Base-by-base conservation (phyloP, 2,888 invertebrate genomes). In the Teleiodes luculella region DNA sequence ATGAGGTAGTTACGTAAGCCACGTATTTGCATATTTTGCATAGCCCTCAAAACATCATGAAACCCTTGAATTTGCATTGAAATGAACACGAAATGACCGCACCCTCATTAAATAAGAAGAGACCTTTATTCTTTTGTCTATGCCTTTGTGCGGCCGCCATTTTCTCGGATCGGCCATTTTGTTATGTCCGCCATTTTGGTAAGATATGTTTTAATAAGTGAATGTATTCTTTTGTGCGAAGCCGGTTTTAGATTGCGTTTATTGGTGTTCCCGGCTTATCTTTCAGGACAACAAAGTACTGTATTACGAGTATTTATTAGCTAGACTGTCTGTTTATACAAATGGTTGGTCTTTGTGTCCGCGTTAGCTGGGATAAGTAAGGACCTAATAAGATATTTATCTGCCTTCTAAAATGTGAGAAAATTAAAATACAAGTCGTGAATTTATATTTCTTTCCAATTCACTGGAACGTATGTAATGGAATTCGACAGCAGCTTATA, bases 11-110 rank as follows among this genome's bases (percentile, higher is more conserved):
- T 62, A n/a, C n/a, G n/a, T n/a, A 61, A 63, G 59, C 63, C 58
- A 67, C 70, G 68, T 76, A 85, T 87, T 85, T 81, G 74, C 85
- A 83, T 82, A 84, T 85, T 87, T 85, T 81, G 74, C 85, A 83
- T 82, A 84, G 80, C 71, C 73, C 74, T 78, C 76, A 76, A 76
- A 84, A 83, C 76, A 78, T 80, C 76, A 75, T 74, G 76, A 73
- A 75, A 79, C 80, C 83, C 84, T 83, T 74, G 72, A 86, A 86
- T 87, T 86, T 86, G 80, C 87, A 86, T 86, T 63, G 83, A 81
- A 86, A 86, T 81, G 84, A 83, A 78, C 80, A 76, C 70, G 74
- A 84, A 87, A 86, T 85, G 81, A 82, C 85, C 83, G 73, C 69
- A 74, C 83, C 80, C 74, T 80, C 83, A 79, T 86, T 85, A 83